phyloP scores from a whole-genome alignment of 2,888 invertebrate species.

The Drosophila nr. fundita region DNA sequence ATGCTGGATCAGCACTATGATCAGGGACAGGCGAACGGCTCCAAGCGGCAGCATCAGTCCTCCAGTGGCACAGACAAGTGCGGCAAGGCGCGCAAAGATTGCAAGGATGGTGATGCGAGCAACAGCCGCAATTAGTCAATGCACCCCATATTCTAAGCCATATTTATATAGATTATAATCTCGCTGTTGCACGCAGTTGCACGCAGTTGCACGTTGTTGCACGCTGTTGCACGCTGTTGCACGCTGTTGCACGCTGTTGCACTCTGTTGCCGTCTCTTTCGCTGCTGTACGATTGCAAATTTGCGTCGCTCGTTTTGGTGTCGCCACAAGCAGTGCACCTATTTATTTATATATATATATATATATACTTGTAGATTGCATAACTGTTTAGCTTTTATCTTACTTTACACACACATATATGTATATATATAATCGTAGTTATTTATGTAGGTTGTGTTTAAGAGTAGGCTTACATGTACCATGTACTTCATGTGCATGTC shows the following conservation, averaged over 20 bases:
- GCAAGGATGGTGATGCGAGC: constrained; percentile 49
- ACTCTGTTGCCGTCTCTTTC: constrained; percentile 39
- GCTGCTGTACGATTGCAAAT: constrained; percentile 13
- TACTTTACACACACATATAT: not conserved
- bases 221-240: constrained; percentile 22
- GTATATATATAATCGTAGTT: not conserved
- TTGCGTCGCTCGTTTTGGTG: constrained; percentile 2
- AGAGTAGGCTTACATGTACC: constrained; percentile 10
- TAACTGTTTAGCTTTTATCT: not conserved
- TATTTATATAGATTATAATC: constrained; percentile 1
- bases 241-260: not conserved
- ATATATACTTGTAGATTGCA: not conserved
- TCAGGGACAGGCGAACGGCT: constrained; percentile 62
- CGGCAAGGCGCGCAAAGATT: constrained; percentile 63
- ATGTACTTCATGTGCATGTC: not conserved
- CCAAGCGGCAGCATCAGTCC: constrained; percentile 38
- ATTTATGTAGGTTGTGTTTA: not conserved
- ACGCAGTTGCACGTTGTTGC: not conserved
- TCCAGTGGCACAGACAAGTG: constrained; percentile 30
- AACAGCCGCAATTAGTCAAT: constrained; percentile 9
- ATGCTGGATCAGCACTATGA: constrained; percentile 83
- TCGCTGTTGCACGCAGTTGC: constrained; percentile 2
- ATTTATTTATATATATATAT: not conserved
- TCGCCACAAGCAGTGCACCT: not conserved
- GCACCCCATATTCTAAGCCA: not conserved